Conservation (phyloP, 2,113 vertebrate species). For the Scomber scombrus region DNA sequence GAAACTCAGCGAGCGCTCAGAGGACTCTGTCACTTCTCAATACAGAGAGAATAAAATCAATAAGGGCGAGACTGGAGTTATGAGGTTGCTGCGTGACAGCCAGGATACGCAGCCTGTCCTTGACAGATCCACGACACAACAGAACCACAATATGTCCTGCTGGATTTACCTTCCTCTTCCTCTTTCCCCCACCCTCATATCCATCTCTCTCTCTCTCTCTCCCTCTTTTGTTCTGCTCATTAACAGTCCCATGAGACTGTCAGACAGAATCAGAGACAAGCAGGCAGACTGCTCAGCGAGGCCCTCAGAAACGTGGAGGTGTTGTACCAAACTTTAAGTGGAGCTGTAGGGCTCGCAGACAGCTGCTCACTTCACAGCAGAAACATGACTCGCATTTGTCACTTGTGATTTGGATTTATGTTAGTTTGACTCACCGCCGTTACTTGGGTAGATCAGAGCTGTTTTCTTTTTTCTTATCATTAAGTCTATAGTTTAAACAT, state of each 20-base stretch:
- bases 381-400: not conserved
- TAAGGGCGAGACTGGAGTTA: constrained; percentile 39
- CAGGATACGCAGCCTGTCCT: constrained; percentile 55
- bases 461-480: not conserved
- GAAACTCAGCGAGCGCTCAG: constrained; percentile 19
- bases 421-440: not conserved
- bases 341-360: constrained; percentile 36
- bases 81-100: constrained; percentile 48
- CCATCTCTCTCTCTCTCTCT: not conserved
- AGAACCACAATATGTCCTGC: constrained; percentile 64
- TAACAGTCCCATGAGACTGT: constrained; percentile 60
- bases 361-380: constrained; percentile 50
- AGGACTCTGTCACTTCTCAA: constrained; percentile 41
- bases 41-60: constrained; percentile 53
- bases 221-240: constrained; percentile 40
- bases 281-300: constrained; percentile 13
- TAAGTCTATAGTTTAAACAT: not conserved
- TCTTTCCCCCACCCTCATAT: not conserved
- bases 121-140: constrained; percentile 50
- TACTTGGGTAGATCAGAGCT: not conserved
- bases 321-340: constrained; percentile 19
- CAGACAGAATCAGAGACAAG: constrained; percentile 54
- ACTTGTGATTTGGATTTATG: not conserved
- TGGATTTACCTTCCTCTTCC: constrained; percentile 53
- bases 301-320: constrained; percentile 28